Conservation (phyloP, 2,888 invertebrate genomes). For the Eristalis arbustorum region DNA sequence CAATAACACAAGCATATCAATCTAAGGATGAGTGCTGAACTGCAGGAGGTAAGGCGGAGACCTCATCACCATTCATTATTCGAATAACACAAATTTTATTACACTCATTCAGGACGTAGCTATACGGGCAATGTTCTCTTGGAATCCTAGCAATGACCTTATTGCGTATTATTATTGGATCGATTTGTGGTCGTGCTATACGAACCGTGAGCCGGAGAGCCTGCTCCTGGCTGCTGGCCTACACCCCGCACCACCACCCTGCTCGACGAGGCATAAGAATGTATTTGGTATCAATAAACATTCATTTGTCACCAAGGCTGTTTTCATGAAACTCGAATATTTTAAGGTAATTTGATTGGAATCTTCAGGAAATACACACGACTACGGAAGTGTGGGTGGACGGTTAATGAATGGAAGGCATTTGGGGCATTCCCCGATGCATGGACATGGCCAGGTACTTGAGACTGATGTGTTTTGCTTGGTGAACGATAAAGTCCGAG, state of each 20-base stretch:
- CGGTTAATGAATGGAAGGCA: slow-evolving; percentile 4
- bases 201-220: not conserved
- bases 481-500: not conserved
- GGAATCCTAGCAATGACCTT: slow-evolving; percentile 2
- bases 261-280: not conserved
- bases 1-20: slow-evolving; percentile 32
- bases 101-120: slow-evolving; percentile 1
- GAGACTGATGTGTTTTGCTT: not conserved
- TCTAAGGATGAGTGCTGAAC: not conserved
- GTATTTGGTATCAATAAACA: slow-evolving; percentile 26
- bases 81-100: slow-evolving; percentile 30
- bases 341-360: slow-evolving; percentile 30
- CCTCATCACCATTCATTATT: slow-evolving; percentile 42
- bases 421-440: not conserved
- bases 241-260: not conserved
- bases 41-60: not conserved
- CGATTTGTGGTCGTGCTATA: slow-evolving; percentile 15
- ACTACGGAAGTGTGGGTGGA: not conserved
- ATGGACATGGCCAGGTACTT: not conserved
- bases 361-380: slow-evolving; percentile 5
- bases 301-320: slow-evolving; percentile 31
- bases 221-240: not conserved
- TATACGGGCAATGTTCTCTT: not conserved
- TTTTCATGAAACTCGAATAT: slow-evolving; percentile 25
- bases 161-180: slow-evolving; percentile 11